Evolutionary conservation across 2,888 invertebrate species (phyloP).

Genomic region (Minunthozetes semirufus): DNA sequence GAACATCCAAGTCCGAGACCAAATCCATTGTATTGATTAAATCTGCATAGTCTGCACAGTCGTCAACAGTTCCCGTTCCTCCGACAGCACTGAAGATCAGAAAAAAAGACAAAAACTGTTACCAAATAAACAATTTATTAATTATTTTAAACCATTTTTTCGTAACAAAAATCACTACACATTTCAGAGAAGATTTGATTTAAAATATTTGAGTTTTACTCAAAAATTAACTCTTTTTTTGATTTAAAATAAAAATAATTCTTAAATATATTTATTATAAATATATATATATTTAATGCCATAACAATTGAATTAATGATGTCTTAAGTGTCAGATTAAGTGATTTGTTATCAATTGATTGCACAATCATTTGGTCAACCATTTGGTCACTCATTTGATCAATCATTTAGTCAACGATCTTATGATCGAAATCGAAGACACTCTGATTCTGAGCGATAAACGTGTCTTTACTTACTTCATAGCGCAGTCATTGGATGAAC

Average conservation of each 20-base stretch:
- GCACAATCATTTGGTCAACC: neutral
- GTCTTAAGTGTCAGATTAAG: constrained; percentile 7
- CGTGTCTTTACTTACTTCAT: constrained; percentile 23
- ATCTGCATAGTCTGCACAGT: constrained; percentile 37
- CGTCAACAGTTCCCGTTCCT: constrained; percentile 27
- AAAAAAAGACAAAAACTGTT: constrained; percentile 8
- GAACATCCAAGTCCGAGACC: constrained; percentile 39
- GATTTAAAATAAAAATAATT: neutral
- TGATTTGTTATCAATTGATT: constrained; percentile 1
- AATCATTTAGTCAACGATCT: neutral
- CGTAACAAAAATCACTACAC: constrained; percentile 16
- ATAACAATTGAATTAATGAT: neutral
- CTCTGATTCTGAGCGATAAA: neutral
- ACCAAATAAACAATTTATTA: constrained; percentile 31
- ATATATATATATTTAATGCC: neutral
- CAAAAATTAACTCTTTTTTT: neutral
- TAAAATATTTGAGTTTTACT: constrained; percentile 3
- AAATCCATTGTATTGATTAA: constrained; percentile 39
- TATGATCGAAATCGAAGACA: neutral
- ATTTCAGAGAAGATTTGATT: neutral
- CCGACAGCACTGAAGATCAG: constrained; percentile 28
- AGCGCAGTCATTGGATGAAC: constrained; percentile 22
- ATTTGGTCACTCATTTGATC: neutral
- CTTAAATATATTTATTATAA: neutral
- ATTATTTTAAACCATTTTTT: neutral